These are phyloP conservation scores for Calliscelio sp. DNA, from an alignment of 2,888 invertebrate species.

Conservation along the genomic window DNA sequence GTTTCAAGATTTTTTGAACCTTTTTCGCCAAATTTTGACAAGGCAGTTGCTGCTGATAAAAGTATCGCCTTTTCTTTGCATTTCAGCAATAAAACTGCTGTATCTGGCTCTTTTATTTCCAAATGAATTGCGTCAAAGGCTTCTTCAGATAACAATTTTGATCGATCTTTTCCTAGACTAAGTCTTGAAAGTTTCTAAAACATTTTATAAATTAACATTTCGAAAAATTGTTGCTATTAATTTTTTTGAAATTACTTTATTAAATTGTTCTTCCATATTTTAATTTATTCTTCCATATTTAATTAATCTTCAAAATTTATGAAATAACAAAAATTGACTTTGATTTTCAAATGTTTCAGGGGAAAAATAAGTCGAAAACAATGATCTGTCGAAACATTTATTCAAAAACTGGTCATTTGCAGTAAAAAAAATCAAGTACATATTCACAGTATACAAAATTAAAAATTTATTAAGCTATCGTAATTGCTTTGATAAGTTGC, in stretches of 20 bases:
- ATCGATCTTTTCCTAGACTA: constrained; percentile 73
- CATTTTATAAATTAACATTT: constrained; percentile 2
- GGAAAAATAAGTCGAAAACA: too few species aligned
- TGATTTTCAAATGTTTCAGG: too few species aligned
- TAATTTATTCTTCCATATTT: neutral
- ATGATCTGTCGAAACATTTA: too few species aligned
- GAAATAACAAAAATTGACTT: too few species aligned
- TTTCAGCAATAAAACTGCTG: constrained; percentile 80
- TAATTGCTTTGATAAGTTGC: constrained; percentile 7
- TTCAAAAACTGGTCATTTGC: too few species aligned
- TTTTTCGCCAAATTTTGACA: constrained; percentile 87
- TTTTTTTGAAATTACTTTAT: constrained; percentile 25
- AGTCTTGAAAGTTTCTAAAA: too few species aligned
- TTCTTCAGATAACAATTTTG: constrained; percentile 67
- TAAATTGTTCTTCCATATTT: constrained; percentile 46
- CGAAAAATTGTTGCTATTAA: neutral
- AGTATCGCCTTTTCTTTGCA: constrained; percentile 83
- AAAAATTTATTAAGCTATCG: neutral
- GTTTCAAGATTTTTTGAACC: constrained; percentile 76
- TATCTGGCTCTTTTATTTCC: constrained; percentile 79
- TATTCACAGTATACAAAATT: constrained; percentile 7
- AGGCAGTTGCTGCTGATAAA: constrained; percentile 85
- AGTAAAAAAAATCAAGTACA: neutral
- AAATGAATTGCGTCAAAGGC: constrained; percentile 78
- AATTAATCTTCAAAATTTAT: too few species aligned